Percentiles rank a stretch among this genome's conserved stretches.
These are phyloP conservation scores for Anisognathus igniventris DNA, from an alignment of 2,797 vertebrate genomes.

Conservation along the genomic window DNA sequence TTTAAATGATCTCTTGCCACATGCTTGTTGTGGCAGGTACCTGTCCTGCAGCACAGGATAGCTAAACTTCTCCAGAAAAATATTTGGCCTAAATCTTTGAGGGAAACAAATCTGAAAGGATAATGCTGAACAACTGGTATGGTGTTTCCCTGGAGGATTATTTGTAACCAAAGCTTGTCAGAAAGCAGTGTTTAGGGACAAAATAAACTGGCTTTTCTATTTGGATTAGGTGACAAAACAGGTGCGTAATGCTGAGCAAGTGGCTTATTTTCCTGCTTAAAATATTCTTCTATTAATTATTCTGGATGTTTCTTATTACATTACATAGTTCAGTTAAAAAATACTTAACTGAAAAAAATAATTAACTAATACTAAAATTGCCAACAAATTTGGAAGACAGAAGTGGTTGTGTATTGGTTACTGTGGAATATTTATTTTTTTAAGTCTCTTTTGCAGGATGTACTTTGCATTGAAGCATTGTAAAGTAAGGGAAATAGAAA, in stretches of 20 bases:
- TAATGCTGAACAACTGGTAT: not conserved
- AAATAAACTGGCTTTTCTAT: not conserved
- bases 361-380: not conserved
- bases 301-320: not conserved
- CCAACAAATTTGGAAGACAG: not conserved
- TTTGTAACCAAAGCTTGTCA: not conserved
- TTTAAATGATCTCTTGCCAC: not conserved
- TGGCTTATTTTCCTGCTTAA: not conserved
- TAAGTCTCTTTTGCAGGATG: not conserved
- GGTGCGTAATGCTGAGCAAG: accelerated
- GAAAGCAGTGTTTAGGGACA: not conserved
- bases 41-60: not conserved
- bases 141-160: not conserved
- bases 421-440: not conserved
- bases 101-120: not conserved
- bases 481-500: not conserved
- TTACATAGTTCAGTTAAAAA: not conserved
- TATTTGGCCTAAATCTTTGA: not conserved
- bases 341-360: not conserved
- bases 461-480: not conserved
- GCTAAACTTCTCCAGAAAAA: not conserved
- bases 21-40: not conserved
- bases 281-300: not conserved
- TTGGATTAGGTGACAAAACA: not conserved
- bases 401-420: not conserved